A percentile compares a stretch with the other conserved stretches of the same genome.
Evolutionary conservation across 1,140 invertebrate species (phyloP).

Genomic region (Drosophila neocordata): DNA sequence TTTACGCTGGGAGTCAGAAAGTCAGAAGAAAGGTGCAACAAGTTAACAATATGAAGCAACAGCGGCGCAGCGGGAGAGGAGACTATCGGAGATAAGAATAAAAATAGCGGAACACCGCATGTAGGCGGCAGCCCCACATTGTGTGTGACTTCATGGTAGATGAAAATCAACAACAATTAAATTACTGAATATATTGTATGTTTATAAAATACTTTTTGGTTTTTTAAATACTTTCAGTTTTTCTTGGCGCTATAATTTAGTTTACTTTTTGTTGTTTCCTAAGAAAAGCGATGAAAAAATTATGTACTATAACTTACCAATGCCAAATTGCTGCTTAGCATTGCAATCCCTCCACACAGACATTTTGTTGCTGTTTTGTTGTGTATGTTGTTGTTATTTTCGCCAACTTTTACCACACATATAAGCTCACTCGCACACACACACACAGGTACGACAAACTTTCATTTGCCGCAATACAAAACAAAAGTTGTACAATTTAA

Average conservation of each 20-base stretch:
- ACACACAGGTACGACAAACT: constrained; percentile 55
- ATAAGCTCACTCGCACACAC: constrained; percentile 28
- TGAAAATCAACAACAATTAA: constrained; percentile 36
- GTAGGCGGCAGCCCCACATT: neutral
- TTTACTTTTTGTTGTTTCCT: neutral
- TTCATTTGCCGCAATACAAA: constrained; percentile 67
- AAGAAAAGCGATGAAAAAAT: neutral
- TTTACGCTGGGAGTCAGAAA: constrained; percentile 4
- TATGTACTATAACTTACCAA: constrained; percentile 65
- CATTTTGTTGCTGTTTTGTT: constrained; percentile 57
- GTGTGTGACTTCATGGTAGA: constrained; percentile 30
- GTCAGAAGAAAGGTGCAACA: constrained; percentile 44
- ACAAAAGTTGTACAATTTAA: constrained; percentile 48
- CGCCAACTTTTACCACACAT: constrained; percentile 67
- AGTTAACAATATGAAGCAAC: constrained; percentile 47
- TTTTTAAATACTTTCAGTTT: constrained; percentile 53
- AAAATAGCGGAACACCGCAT: constrained; percentile 20
- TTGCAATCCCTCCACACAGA: constrained; percentile 77
- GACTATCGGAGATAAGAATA: constrained; percentile 26
- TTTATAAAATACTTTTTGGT: constrained; percentile 57
- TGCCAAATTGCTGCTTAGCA: constrained; percentile 77
- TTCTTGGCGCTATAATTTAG: constrained; percentile 35
- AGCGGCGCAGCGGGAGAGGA: constrained; percentile 56
- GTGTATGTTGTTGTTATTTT: constrained; percentile 40
- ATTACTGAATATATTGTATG: constrained; percentile 37